These are phyloP conservation scores for Machimus atricapillus DNA, from an alignment of 2,888 invertebrate species.

Conservation along the genomic window DNA sequence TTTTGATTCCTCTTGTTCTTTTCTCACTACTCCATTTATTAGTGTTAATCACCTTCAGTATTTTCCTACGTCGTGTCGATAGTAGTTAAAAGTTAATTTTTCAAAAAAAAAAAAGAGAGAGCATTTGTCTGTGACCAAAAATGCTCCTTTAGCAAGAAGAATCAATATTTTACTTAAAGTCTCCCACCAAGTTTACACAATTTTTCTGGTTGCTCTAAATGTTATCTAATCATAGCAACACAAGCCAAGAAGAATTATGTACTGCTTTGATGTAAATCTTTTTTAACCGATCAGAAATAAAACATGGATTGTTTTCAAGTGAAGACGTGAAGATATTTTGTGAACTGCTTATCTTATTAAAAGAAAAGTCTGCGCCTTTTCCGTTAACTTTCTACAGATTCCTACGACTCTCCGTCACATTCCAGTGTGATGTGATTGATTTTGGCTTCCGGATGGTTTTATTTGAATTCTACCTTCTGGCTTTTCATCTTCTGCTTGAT, in stretches of 20 bases:
- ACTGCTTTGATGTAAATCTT: background rate
- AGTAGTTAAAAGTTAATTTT: background rate
- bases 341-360: constrained; percentile 73
- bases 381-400: constrained; percentile 88
- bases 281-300: background rate
- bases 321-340: background rate
- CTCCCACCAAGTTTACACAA: background rate
- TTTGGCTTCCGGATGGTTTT: constrained; percentile 63
- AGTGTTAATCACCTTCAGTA: background rate
- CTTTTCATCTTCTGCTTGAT: constrained; percentile 71
- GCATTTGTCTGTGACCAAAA: background rate
- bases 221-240: background rate
- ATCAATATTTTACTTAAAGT: background rate
- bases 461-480: constrained; percentile 53
- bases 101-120: background rate
- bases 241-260: background rate
- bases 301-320: background rate
- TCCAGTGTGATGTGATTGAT: constrained; percentile 70
- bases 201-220: background rate
- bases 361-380: constrained; percentile 90
- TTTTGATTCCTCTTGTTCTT: background rate
- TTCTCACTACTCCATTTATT: background rate
- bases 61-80: background rate
- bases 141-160: background rate
- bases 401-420: constrained; percentile 94